A percentile compares a stretch with the other conserved stretches of the same genome.
Conservation (phyloP, 2,113 vertebrate genomes). For the Coturnix japonica region DNA sequence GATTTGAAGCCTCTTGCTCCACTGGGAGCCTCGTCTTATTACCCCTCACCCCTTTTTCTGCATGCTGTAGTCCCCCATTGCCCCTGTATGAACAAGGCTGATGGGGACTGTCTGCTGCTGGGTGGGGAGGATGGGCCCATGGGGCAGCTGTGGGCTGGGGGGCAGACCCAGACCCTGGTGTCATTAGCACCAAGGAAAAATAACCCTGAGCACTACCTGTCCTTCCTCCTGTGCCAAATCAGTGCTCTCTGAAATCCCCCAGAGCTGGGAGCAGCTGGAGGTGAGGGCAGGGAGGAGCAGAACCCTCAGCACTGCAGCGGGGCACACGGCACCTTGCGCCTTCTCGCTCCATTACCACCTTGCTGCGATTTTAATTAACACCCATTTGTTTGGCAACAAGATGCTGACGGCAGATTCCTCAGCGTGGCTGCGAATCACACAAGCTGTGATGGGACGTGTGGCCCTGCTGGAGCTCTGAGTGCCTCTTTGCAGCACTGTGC, state of each 20-base stretch:
- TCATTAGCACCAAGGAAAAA: not conserved
- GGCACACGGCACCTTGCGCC: rapidly evolving
- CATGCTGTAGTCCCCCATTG: rapidly evolving
- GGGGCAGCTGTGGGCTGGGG: not conserved
- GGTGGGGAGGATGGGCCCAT: not conserved
- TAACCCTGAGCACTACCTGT: rapidly evolving
- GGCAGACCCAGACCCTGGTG: not conserved
- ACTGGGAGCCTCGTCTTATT: not conserved
- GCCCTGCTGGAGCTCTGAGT: not conserved
- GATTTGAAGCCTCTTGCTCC: not conserved
- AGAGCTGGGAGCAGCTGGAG: not conserved
- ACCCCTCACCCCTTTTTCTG: not conserved
- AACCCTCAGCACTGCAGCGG: rapidly evolving
- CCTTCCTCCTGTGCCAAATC: not conserved
- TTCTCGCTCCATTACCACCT: not conserved
- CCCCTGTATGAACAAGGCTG: too few relatives aligned
- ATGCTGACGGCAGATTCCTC: not conserved
- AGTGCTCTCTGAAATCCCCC: rapidly evolving
- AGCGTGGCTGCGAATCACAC: not conserved
- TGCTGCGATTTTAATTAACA: conserved; percentile 17
- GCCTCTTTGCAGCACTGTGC: not conserved
- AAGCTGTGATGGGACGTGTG: not conserved
- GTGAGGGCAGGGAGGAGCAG: not conserved
- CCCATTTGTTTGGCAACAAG: not conserved
- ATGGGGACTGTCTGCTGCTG: not conserved